A percentile compares a stretch with the other conserved stretches of the same genome.
phyloP scores from a whole-genome alignment of 2,888 invertebrate genomes.

The Gibbula magus region DNA sequence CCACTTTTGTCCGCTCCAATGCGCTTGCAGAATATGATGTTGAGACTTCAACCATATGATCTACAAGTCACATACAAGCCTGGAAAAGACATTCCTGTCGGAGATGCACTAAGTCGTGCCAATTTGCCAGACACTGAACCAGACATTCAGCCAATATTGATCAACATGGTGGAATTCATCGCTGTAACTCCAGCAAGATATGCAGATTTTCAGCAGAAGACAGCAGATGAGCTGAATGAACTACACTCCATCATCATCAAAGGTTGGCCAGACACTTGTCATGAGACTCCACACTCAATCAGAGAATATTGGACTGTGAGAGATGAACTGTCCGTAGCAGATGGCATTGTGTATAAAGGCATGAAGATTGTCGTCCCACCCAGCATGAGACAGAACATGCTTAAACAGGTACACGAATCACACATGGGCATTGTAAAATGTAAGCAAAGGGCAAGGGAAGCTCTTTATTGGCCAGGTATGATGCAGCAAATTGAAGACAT shows the following conservation, averaged over 20 bases:
- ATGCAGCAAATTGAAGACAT: not conserved
- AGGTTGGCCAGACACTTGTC: not conserved
- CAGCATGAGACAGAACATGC: not conserved
- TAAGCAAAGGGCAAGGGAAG: not conserved
- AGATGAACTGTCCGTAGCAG: not conserved
- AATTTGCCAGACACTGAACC: slow-evolving; percentile 21
- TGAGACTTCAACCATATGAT: slow-evolving; percentile 37
- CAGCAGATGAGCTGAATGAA: slow-evolving; percentile 21
- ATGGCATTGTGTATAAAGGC: not conserved
- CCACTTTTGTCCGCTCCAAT: slow-evolving; percentile 23
- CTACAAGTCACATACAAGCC: slow-evolving; percentile 29
- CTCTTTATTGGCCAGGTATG: not conserved
- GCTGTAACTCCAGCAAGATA: not conserved
- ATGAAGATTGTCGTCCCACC: not conserved
- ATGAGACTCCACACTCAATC: not conserved
- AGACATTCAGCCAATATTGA: slow-evolving; percentile 18
- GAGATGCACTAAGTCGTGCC: slow-evolving; percentile 28
- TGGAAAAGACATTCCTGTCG: slow-evolving; percentile 32
- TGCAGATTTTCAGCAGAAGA: slow-evolving; percentile 1
- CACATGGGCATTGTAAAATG: not conserved
- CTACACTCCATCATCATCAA: slow-evolving; percentile 18
- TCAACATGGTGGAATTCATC: slow-evolving; percentile 30
- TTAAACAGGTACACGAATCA: not conserved
- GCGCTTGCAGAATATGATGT: slow-evolving; percentile 34
- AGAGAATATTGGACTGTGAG: not conserved